phyloP scores from a whole-genome alignment of 2,888 invertebrate genomes.

The Campoplex nolae region DNA sequence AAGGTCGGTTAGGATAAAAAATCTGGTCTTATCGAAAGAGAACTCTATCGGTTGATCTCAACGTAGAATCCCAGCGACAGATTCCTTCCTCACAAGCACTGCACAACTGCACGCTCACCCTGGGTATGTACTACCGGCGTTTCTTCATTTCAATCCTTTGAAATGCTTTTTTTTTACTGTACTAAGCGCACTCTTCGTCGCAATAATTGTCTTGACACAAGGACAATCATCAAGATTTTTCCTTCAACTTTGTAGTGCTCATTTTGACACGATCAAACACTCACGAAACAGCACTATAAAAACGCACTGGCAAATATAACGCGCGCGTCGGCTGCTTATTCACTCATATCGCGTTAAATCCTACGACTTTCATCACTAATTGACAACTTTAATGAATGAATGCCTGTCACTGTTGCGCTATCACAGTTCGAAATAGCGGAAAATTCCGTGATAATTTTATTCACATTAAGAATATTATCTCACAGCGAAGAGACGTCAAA shows the following conservation, averaged over 20 bases:
- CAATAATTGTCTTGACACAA: not conserved
- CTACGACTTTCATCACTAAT: not conserved
- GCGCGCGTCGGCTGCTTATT: slow-evolving; percentile 53
- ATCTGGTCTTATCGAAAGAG: not conserved
- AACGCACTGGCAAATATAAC: not conserved
- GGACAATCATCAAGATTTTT: slow-evolving; percentile 37
- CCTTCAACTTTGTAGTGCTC: not conserved
- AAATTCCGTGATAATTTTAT: slow-evolving; percentile 3
- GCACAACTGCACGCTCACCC: slow-evolving; percentile 52
- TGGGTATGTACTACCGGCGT: slow-evolving; percentile 57
- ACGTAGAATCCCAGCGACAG: slow-evolving; percentile 12
- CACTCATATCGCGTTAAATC: slow-evolving; percentile 12
- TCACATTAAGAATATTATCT: not conserved
- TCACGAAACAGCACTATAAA: slow-evolving; percentile 26
- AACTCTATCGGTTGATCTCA: not conserved
- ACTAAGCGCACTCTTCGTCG: not conserved
- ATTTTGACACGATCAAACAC: slow-evolving; percentile 42
- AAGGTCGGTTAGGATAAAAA: not conserved
- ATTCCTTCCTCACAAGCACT: slow-evolving; percentile 41
- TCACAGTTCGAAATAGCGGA: slow-evolving; percentile 1
- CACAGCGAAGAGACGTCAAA: not conserved
- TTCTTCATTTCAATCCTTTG: slow-evolving; percentile 56
- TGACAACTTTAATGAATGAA: not conserved
- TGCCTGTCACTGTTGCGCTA: slow-evolving; percentile 17
- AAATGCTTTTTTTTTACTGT: not conserved